phyloP scores from a whole-genome alignment of 2,113 vertebrate species.

The Notechis scutatus region DNA sequence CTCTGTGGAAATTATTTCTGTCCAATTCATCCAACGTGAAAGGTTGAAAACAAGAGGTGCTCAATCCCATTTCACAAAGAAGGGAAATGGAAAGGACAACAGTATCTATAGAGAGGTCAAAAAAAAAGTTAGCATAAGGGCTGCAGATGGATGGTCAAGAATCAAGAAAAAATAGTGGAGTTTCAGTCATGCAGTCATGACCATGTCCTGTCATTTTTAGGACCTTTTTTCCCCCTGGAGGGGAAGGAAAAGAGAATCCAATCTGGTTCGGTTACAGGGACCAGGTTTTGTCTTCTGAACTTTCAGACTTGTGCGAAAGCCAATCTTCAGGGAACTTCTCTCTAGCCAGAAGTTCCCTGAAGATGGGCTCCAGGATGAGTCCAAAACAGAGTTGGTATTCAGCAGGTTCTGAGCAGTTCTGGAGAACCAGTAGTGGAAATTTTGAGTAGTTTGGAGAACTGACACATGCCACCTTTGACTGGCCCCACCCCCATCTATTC shows the following conservation, averaged over 20 bases:
- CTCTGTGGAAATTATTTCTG: neutral
- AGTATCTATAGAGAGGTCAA: neutral
- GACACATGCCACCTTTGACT: no score
- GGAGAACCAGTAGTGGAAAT: no score
- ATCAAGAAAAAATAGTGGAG: neutral
- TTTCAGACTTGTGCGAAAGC: no score
- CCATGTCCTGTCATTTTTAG: neutral
- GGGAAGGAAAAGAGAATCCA: neutral
- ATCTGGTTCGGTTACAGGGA: no score
- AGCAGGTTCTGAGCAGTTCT: no score
- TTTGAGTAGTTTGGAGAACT: no score
- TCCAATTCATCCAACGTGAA: neutral
- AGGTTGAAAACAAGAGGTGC: neutral
- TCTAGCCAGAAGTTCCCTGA: no score
- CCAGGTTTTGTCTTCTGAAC: no score
- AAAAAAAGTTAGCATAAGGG: neutral
- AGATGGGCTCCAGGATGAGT: no score
- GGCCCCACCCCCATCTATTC: no score
- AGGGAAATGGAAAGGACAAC: neutral
- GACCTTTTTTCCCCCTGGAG: neutral
- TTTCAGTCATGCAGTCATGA: neutral
- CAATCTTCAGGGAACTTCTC: no score
- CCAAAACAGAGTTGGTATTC: no score
- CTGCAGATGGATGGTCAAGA: neutral
- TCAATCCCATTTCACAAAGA: neutral